Conservation (phyloP, 2,113 vertebrate genomes). For the Ivindomyrus marchei region DNA sequence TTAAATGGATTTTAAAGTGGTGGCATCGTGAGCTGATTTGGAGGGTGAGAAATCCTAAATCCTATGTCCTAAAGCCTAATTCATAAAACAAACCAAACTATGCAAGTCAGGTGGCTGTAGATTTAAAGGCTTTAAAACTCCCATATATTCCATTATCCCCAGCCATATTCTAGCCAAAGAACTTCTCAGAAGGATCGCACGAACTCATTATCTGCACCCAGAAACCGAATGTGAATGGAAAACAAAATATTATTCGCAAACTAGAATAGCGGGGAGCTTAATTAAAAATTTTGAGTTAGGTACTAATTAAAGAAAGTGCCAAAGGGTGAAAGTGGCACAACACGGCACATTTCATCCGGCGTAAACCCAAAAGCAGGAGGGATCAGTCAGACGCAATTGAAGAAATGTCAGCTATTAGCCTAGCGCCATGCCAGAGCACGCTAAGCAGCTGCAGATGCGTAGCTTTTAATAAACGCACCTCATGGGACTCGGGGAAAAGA, state of each 20-base stretch:
- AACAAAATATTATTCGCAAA: not conserved
- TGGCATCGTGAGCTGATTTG: not conserved
- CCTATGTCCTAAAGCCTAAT: not conserved
- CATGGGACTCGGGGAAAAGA: conserved; percentile 41
- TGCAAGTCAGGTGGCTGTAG: not conserved
- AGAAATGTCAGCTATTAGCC: conserved; percentile 55
- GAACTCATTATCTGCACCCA: not conserved
- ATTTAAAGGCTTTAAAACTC: not conserved
- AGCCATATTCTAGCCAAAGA: not conserved
- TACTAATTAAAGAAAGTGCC: conserved; percentile 1
- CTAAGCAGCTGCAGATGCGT: conserved; percentile 43
- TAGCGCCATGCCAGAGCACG: conserved; percentile 41
- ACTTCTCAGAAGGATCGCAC: not conserved
- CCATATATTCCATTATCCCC: not conserved
- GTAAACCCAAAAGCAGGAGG: conserved; percentile 40
- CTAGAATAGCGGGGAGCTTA: not conserved
- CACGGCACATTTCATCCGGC: conserved; percentile 40
- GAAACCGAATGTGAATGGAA: not conserved
- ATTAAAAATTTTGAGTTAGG: not conserved
- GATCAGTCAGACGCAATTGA: conserved; percentile 38
- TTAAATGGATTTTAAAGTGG: not conserved
- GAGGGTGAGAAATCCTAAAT: not conserved
- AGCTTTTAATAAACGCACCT: conserved; percentile 56
- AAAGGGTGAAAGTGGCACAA: conserved; percentile 39
- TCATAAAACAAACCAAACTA: not conserved